Evolutionary conservation across 2,113 vertebrate genomes (phyloP), one percentile per base, ranked within the genome.

Genomic region (Megaptera novaeangliae): DNA sequence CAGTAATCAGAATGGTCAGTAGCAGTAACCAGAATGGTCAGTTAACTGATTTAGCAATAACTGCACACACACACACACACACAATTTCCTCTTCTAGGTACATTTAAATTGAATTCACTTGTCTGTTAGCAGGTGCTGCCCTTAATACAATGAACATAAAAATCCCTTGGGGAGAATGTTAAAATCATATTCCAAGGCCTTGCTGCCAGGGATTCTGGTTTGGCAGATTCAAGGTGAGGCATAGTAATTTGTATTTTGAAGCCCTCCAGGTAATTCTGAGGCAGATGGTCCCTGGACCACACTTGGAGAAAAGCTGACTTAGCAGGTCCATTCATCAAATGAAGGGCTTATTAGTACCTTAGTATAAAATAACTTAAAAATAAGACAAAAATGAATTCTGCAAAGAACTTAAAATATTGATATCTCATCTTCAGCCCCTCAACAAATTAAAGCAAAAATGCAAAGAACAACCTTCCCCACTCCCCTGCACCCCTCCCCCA

Each of bases 361-460:
- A 69, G 4, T 36, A 68, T 77, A 75, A 84, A 94, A 46, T n/a
- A 85, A 64, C 49, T 80, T 34, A 46, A 68, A 84, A 94, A 71
- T 6, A 55, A 80, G 27, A 36, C 14, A 82, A n/a, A 94, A 46
- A 46, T 41, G 34, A 86, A 71, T 13, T 61, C 25, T 85, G 39
- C 25, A 91, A 36, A 92, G 59, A 72, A 84, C 80, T 72, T 89
- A 86, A 96, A 95, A 85, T 64, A 74, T 55, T 63, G 71, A 81
- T 39, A 74, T 23, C 11, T 74, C 36, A 91, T 80, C 18, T 34
- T 63, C 9, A 90, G 20, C 11, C 17, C 41, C 25, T 75, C 11
- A 94, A 75, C 41, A 83, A 87, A 82, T 49, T 36, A 94, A 91
- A 91, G 66, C 41, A 63, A 44, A 84, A 34, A 2, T 2, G 15